These are phyloP conservation scores for Cryptocheilus praepositus DNA, from an alignment of 2,888 invertebrate species.

Conservation along the genomic window DNA sequence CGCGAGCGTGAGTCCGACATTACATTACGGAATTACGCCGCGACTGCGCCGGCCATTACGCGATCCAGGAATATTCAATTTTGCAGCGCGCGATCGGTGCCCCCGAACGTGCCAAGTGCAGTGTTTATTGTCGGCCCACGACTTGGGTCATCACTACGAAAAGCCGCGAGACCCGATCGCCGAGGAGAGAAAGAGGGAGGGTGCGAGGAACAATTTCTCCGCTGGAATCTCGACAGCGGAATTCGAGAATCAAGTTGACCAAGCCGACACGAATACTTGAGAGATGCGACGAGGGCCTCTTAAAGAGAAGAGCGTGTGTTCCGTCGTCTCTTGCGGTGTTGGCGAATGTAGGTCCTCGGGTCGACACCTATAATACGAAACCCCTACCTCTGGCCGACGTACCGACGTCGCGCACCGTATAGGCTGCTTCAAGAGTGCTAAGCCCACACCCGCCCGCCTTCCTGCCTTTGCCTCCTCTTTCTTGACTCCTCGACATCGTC, in stretches of 20 bases:
- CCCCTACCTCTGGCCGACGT: slow-evolving; percentile 47
- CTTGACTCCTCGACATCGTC: slow-evolving; percentile 11
- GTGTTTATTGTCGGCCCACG: neutral
- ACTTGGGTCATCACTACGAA: too few relatives aligned
- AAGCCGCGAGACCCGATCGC: neutral
- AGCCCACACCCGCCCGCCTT: slow-evolving; percentile 17
- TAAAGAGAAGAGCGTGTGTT: slow-evolving; percentile 12
- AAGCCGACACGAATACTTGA: neutral
- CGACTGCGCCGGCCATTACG: neutral
- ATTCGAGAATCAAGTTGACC: slow-evolving; percentile 49
- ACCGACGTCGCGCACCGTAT: slow-evolving; percentile 28
- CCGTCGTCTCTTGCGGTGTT: slow-evolving; percentile 36
- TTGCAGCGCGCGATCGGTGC: neutral
- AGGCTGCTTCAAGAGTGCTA: slow-evolving; percentile 40
- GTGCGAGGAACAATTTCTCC: slow-evolving; percentile 47
- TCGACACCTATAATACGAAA: slow-evolving; percentile 65
- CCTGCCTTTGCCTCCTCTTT: slow-evolving; percentile 3
- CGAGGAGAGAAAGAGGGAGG: neutral
- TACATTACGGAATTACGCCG: neutral
- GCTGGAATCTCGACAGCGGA: slow-evolving; percentile 47
- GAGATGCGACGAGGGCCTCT: neutral
- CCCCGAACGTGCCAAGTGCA: neutral
- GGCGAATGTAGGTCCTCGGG: slow-evolving; percentile 71
- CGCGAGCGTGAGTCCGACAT: neutral
- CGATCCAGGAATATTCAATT: neutral